phyloP scores from a whole-genome alignment of 2,113 vertebrate genomes.

The Megaleporinus macrocephalus region DNA sequence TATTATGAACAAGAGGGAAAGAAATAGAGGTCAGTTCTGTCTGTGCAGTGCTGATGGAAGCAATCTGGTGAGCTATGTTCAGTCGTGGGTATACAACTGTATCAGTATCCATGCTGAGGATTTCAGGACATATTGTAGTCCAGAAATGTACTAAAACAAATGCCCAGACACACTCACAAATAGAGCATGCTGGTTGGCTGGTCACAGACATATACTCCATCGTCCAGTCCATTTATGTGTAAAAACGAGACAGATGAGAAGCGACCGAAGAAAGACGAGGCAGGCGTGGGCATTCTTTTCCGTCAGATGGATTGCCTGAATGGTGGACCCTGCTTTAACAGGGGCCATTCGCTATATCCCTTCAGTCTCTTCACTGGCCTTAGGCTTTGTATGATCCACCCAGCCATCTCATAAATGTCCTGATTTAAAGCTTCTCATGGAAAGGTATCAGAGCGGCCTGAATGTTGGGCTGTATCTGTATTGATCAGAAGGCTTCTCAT shows the following conservation, averaged over 20 bases:
- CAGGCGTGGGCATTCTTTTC: too few relatives aligned
- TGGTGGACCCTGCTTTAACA: neutral
- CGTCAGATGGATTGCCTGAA: conserved; percentile 3
- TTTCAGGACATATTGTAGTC: neutral
- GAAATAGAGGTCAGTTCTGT: too few relatives aligned
- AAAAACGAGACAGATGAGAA: neutral
- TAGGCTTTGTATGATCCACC: neutral
- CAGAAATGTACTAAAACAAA: neutral
- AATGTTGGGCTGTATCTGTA: conserved; percentile 34
- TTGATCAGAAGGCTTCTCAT: conserved; percentile 45
- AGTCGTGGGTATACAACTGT: too few relatives aligned
- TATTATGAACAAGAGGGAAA: too few relatives aligned
- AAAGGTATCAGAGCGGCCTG: neutral
- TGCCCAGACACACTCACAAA: neutral
- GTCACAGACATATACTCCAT: conserved; percentile 9
- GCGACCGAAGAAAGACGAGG: neutral
- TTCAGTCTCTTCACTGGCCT: neutral
- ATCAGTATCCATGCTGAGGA: too few relatives aligned
- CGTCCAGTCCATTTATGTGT: conserved; percentile 7
- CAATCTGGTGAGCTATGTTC: too few relatives aligned
- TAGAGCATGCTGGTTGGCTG: neutral
- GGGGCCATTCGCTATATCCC: neutral
- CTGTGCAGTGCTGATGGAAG: too few relatives aligned
- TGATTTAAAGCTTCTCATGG: conserved; percentile 29
- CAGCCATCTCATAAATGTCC: neutral